These are phyloP conservation scores for Thermophis baileyi DNA, from an alignment of 2,113 vertebrate genomes.

Conservation along the genomic window DNA sequence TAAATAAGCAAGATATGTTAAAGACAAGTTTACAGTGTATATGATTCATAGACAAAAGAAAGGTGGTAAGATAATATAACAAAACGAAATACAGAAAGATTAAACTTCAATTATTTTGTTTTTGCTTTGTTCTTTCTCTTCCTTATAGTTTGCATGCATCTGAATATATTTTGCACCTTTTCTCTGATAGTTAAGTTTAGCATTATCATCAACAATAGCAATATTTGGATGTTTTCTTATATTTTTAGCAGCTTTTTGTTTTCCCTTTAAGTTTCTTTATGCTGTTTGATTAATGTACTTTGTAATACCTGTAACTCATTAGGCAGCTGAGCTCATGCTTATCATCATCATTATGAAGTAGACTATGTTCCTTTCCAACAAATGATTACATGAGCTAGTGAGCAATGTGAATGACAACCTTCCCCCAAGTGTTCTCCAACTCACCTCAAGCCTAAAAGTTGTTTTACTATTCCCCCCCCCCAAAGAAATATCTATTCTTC, in stretches of 20 bases:
- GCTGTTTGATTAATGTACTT: background rate
- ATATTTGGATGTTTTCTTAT: background rate
- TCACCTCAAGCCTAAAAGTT: background rate
- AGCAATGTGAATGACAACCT: background rate
- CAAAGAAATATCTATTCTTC: background rate
- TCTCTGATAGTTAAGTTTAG: background rate
- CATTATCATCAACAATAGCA: background rate
- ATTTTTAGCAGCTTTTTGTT: background rate
- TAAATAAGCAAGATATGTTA: background rate
- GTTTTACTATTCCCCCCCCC: background rate
- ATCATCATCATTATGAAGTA: background rate
- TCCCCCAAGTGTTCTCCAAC: background rate
- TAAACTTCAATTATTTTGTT: background rate
- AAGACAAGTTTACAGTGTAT: background rate
- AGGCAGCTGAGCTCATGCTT: background rate
- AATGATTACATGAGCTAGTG: background rate
- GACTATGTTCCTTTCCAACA: background rate
- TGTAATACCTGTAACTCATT: background rate
- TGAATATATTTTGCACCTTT: background rate
- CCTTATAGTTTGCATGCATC: background rate
- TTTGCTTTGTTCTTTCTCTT: background rate
- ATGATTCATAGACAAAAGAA: background rate
- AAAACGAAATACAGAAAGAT: background rate
- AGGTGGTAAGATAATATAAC: background rate
- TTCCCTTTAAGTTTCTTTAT: background rate